Percentiles rank a stretch among this genome's conserved stretches.
Evolutionary conservation across 92 coral and sea anemone species (phyloP).

Genomic region (Palythoa heliodiscus): DNA sequence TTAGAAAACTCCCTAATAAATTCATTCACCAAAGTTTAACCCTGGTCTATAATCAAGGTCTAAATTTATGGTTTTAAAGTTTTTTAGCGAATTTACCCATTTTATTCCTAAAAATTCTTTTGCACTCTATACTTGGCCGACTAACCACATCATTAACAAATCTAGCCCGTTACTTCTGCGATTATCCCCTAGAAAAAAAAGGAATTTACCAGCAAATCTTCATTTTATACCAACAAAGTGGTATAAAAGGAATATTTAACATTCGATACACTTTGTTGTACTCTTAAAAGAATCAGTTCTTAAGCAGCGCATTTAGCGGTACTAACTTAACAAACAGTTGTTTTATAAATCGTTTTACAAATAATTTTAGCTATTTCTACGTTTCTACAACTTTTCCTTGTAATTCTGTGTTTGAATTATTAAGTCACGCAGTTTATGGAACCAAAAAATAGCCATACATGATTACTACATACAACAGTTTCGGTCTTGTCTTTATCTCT

Average conservation of each 20-base stretch:
- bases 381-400: background rate
- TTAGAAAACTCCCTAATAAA: background rate
- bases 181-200: slow-evolving; percentile 1
- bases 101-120: background rate
- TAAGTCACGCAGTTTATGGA: background rate
- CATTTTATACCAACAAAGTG: background rate
- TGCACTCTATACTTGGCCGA: background rate
- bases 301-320: background rate
- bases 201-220: background rate
- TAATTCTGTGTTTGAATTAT: background rate
- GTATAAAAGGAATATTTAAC: background rate
- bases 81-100: background rate
- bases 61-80: background rate
- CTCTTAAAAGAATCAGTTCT: background rate
- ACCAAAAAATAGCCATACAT: slow-evolving; percentile 1
- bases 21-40: background rate
- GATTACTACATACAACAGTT: background rate
- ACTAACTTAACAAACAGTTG: background rate
- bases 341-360: background rate
- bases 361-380: background rate
- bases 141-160: background rate
- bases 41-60: background rate
- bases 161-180: background rate
- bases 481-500: background rate
- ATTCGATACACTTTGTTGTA: background rate